phyloP scores from a whole-genome alignment of 2,888 invertebrate genomes.

The Zele albiditarsus region DNA sequence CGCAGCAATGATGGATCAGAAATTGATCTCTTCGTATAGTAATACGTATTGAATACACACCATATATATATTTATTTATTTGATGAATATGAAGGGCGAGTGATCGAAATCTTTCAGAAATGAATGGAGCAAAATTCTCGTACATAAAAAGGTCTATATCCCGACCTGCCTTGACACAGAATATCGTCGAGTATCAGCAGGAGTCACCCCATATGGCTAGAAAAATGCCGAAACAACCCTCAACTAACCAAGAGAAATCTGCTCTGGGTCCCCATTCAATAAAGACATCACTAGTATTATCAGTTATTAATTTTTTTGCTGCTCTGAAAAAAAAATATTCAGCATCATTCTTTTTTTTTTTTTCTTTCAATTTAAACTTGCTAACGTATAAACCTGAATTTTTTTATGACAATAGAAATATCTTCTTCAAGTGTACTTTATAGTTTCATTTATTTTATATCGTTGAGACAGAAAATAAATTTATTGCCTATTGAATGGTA shows the following conservation, averaged over 20 bases:
- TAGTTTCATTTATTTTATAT: too few species aligned
- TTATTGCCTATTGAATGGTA: too few species aligned
- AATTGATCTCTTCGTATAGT: not conserved
- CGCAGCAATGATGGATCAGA: constrained; percentile 19
- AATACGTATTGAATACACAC: not conserved
- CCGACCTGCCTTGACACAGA: constrained; percentile 8
- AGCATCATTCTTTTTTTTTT: too few species aligned
- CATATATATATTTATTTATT: not conserved
- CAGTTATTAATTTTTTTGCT: not conserved
- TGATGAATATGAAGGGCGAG: not conserved
- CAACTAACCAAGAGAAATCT: not conserved
- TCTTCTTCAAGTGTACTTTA: too few species aligned
- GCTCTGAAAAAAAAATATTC: not conserved
- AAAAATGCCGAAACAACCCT: constrained; percentile 18
- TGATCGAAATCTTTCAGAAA: constrained; percentile 10
- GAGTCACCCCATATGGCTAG: constrained; percentile 15
- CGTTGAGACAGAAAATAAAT: too few species aligned
- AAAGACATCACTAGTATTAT: not conserved
- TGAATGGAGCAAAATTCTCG: constrained; percentile 10
- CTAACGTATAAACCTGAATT: too few species aligned
- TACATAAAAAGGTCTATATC: constrained; percentile 5
- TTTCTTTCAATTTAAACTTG: too few species aligned
- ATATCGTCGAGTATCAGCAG: constrained; percentile 10
- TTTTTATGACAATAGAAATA: too few species aligned
- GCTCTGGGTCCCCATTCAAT: not conserved